Percentiles rank a stretch among this genome's conserved stretches.
Evolutionary conservation across 2,797 vertebrate species (phyloP).

Genomic region (Acanthurus leucopareius): DNA sequence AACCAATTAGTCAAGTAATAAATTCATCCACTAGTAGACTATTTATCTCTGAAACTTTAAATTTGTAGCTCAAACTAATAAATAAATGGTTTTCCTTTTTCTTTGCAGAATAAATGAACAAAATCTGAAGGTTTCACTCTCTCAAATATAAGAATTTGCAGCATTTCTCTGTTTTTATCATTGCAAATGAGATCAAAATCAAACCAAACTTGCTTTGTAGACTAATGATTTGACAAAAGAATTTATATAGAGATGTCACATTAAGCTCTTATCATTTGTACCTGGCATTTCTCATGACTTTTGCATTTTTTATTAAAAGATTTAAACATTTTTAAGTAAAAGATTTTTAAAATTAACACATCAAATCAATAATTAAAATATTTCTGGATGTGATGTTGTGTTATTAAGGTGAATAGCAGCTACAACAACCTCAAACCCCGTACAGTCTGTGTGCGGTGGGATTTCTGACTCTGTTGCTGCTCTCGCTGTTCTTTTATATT

Average conservation of each 20-base stretch:
- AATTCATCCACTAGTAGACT: neutral
- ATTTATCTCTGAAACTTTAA: neutral
- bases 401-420: neutral
- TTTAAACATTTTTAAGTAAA: neutral
- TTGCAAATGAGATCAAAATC: neutral
- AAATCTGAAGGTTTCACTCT: neutral
- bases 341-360: neutral
- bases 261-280: no score
- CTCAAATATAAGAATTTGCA: neutral
- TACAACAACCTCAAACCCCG: neutral
- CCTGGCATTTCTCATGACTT: neutral
- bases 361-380: neutral
- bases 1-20: neutral
- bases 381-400: neutral
- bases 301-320: neutral
- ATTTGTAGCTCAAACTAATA: neutral
- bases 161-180: neutral
- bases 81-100: neutral
- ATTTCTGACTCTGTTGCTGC: conserved; percentile 31
- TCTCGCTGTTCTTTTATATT: conserved; percentile 42
- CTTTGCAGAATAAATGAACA: neutral
- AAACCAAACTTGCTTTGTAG: neutral
- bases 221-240: neutral
- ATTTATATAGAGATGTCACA: no score
- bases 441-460: neutral